Evolutionary conservation across 2,113 vertebrate genomes (phyloP).

Genomic region (Pterophyllum scalare): DNA sequence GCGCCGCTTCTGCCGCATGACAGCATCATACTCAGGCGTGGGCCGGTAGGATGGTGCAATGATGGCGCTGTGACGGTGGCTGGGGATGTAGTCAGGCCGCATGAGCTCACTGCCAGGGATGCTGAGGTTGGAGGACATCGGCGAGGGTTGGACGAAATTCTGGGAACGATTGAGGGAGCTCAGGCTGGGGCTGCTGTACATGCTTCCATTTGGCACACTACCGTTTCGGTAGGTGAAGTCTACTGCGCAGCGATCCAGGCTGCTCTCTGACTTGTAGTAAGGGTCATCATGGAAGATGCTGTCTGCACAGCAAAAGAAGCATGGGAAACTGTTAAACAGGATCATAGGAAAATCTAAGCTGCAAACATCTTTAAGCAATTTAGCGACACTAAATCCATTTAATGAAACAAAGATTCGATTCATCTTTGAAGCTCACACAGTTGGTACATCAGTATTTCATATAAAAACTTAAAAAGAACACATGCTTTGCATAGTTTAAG

Average conservation of each 20-base stretch:
- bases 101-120: conserved; percentile 94
- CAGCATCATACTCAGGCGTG: conserved; percentile 94
- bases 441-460: neutral
- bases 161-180: conserved; percentile 95
- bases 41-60: conserved; percentile 95
- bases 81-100: conserved; percentile 93
- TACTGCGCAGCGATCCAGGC: conserved; percentile 86
- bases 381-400: neutral
- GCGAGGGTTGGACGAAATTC: conserved; percentile 91
- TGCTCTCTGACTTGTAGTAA: conserved; percentile 93
- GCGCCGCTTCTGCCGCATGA: conserved; percentile 93
- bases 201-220: conserved; percentile 90
- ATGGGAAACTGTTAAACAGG: neutral
- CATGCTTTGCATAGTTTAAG: neutral
- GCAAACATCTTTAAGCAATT: neutral
- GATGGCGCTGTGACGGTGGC: conserved; percentile 94
- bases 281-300: conserved; percentile 96
- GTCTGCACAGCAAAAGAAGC: conserved; percentile 77
- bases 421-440: neutral
- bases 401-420: neutral
- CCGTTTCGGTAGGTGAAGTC: conserved; percentile 91
- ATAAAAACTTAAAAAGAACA: neutral
- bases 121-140: conserved; percentile 94
- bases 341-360: neutral
- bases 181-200: conserved; percentile 93